Conservation (phyloP, 2,888 invertebrate genomes). For the Cataglyphis cursor region DNA sequence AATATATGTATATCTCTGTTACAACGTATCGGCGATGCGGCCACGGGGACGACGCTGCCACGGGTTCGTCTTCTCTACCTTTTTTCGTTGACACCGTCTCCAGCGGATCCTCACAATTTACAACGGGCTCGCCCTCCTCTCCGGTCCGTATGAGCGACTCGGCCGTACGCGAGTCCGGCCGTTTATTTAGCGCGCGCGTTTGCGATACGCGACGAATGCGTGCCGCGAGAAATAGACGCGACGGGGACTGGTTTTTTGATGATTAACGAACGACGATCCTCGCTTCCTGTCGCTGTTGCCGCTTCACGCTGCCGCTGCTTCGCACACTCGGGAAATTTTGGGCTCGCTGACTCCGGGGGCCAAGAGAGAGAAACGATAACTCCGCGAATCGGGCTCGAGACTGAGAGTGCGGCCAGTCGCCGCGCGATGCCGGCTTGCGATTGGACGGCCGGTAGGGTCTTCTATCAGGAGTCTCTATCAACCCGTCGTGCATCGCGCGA, state of each 20-base stretch:
- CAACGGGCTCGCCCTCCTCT: constrained; percentile 46
- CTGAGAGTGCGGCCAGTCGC: constrained; percentile 78
- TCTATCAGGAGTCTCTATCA: constrained; percentile 87
- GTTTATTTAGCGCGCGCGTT: constrained; percentile 55
- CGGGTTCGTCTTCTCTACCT: constrained; percentile 74
- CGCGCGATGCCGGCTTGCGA: constrained; percentile 76
- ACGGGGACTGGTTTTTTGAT: not conserved
- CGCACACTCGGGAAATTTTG: constrained; percentile 49
- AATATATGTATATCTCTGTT: constrained; percentile 11
- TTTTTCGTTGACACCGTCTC: constrained; percentile 76
- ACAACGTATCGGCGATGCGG: not conserved
- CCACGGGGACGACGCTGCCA: not conserved
- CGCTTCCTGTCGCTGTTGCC: constrained; percentile 51
- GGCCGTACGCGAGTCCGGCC: constrained; percentile 34
- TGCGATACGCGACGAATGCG: constrained; percentile 22
- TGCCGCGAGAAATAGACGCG: constrained; percentile 4
- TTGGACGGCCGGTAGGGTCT: constrained; percentile 86
- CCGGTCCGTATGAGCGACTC: constrained; percentile 2
- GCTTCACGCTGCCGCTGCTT: constrained; percentile 43
- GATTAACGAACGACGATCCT: constrained; percentile 39
- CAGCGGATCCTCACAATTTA: constrained; percentile 65
- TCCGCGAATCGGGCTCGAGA: constrained; percentile 82
- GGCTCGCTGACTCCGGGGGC: constrained; percentile 45
- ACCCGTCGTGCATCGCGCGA: constrained; percentile 83
- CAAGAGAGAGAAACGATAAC: constrained; percentile 77